These are phyloP conservation scores for Strix uralensis DNA, from an alignment of 2,113 vertebrate species.

Conservation along the genomic window DNA sequence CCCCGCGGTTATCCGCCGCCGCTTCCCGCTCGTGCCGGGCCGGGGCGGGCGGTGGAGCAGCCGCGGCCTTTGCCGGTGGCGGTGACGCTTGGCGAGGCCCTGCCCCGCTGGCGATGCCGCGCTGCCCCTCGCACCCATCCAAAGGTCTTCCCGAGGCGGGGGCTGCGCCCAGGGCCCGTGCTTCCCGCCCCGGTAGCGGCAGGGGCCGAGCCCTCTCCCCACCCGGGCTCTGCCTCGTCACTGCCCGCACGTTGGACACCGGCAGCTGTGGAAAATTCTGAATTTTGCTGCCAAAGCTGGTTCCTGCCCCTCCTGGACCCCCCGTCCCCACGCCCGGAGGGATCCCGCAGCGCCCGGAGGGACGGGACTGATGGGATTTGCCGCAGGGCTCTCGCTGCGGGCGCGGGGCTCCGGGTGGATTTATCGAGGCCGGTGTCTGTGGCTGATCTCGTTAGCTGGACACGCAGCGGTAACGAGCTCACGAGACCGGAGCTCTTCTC, in stretches of 20 bases:
- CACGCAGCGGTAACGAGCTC: not conserved
- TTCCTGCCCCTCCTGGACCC: not conserved
- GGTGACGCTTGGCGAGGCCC: not conserved
- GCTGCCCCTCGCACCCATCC: not conserved
- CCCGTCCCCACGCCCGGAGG: accelerated
- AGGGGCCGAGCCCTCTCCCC: not conserved
- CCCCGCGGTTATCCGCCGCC: not conserved
- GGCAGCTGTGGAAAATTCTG: not conserved
- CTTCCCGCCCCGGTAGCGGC: not conserved
- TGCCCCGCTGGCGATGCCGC: not conserved
- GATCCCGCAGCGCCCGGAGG: accelerated
- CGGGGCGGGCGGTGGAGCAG: too few relatives aligned
- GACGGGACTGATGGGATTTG: not conserved
- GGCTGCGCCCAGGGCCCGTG: accelerated
- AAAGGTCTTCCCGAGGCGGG: not conserved
- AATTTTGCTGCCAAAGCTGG: not conserved
- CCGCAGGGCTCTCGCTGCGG: not conserved
- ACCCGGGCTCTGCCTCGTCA: not conserved
- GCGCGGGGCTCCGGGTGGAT: not conserved
- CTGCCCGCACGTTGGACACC: not conserved
- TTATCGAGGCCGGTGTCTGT: not conserved
- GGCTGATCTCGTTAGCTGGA: not conserved
- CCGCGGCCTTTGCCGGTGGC: not conserved
- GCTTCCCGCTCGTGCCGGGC: not conserved
- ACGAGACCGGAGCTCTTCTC: not conserved